phyloP scores from a whole-genome alignment of 1,140 invertebrate species.

The Elymnias hypermnestra region DNA sequence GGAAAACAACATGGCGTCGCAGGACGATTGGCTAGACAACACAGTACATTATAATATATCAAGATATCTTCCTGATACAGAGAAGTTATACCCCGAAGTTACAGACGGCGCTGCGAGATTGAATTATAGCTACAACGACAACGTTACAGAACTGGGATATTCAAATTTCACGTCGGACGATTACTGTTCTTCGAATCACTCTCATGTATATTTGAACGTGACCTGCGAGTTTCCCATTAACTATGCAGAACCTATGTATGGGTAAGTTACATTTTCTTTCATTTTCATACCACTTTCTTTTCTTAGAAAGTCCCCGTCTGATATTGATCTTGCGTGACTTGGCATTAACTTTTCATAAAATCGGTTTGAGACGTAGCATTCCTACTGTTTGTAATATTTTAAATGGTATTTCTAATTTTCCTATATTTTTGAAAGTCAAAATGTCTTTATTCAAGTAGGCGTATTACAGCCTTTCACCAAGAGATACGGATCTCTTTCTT shows the following conservation, averaged over 20 bases:
- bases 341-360: too few species aligned
- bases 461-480: too few species aligned
- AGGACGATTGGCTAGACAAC: constrained; percentile 31
- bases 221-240: constrained; percentile 81
- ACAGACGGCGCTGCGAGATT: constrained; percentile 22
- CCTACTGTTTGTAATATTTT: too few species aligned
- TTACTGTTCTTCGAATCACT: constrained; percentile 56
- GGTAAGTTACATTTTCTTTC: constrained; percentile 49
- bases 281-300: too few species aligned
- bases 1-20: constrained; percentile 31
- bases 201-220: constrained; percentile 77
- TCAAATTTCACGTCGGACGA: constrained; percentile 56
- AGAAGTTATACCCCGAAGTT: constrained; percentile 13
- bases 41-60: constrained; percentile 21
- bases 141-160: constrained; percentile 40
- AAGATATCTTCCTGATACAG: constrained; percentile 4
- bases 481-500: too few species aligned
- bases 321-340: too few species aligned
- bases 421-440: too few species aligned
- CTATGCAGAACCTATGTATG: constrained; percentile 83
- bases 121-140: constrained; percentile 46
- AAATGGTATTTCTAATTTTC: too few species aligned
- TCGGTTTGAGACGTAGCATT: too few species aligned
- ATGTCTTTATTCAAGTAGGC: too few species aligned
- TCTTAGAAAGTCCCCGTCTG: too few species aligned